Conservation (phyloP, 2,888 invertebrate genomes). For the Celastrina argiolus region DNA sequence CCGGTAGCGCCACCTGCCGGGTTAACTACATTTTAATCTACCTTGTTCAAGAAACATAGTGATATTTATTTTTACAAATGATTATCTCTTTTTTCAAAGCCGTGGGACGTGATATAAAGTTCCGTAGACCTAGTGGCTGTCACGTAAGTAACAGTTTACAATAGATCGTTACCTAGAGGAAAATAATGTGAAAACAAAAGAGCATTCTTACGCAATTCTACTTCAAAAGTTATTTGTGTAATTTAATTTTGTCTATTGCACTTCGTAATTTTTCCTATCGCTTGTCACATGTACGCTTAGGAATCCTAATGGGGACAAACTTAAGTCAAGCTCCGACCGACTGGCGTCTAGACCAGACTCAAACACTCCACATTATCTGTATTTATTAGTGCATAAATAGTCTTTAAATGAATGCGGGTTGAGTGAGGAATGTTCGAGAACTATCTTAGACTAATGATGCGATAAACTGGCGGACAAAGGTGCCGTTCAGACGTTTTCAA, state of each 20-base stretch:
- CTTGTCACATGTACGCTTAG: background rate
- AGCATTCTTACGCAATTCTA: no score
- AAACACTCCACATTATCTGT: background rate
- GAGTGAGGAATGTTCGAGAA: conserved; percentile 8
- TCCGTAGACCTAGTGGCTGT: no score
- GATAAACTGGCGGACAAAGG: background rate
- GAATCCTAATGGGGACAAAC: conserved; percentile 8
- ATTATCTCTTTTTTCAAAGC: no score
- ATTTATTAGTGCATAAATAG: conserved; percentile 13
- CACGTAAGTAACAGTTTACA: no score
- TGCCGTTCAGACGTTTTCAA: background rate
- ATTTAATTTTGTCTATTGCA: background rate
- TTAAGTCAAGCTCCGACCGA: conserved; percentile 5
- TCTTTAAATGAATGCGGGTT: background rate
- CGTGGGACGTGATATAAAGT: no score
- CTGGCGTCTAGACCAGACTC: background rate
- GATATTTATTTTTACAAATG: background rate
- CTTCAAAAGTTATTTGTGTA: no score
- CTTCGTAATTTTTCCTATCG: background rate
- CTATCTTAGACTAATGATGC: conserved; percentile 25
- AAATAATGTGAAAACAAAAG: no score
- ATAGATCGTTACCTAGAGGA: no score
- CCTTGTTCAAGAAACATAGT: background rate
- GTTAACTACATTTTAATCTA: background rate
- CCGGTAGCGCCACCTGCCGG: no score